These are phyloP conservation scores for Digitonthophagus gazella DNA, from an alignment of 2,888 invertebrate genomes.

Conservation along the genomic window DNA sequence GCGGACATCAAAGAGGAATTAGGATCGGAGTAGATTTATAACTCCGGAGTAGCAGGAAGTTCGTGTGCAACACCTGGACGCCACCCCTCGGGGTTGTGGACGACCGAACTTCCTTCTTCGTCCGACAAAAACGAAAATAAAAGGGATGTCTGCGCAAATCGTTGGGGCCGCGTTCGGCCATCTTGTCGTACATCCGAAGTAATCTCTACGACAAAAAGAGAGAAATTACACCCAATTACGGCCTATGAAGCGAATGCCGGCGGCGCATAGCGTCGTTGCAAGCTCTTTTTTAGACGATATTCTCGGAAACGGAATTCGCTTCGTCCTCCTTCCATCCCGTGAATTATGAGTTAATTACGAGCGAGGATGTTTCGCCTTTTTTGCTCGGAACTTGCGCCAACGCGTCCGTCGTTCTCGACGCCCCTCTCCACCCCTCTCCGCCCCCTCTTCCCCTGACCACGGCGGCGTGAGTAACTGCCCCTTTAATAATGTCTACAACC, in stretches of 20 bases:
- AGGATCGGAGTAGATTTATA: neutral
- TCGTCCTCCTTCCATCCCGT: constrained; percentile 7
- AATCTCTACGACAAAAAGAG: constrained; percentile 11
- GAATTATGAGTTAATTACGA: constrained; percentile 14
- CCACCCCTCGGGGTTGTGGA: neutral
- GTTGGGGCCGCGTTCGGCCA: neutral
- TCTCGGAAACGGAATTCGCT: constrained; percentile 7
- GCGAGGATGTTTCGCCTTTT: neutral
- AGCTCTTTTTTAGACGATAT: constrained; percentile 1
- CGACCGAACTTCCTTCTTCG: neutral
- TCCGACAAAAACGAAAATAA: neutral
- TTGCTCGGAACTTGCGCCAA: neutral
- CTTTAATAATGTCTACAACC: constrained; percentile 48
- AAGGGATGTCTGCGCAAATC: neutral
- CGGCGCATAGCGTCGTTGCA: constrained; percentile 2
- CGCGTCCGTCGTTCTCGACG: no score
- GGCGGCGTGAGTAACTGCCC: constrained; percentile 49
- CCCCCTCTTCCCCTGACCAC: constrained; percentile 35
- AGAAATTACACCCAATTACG: constrained; percentile 14
- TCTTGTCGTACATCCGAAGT: neutral
- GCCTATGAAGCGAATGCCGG: constrained; percentile 5
- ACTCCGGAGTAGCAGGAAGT: neutral
- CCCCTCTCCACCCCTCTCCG: neutral
- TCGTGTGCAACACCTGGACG: neutral
- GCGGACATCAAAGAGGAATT: neutral